phyloP scores from a whole-genome alignment of 2,888 invertebrate species.

The Platypus cylindrus region DNA sequence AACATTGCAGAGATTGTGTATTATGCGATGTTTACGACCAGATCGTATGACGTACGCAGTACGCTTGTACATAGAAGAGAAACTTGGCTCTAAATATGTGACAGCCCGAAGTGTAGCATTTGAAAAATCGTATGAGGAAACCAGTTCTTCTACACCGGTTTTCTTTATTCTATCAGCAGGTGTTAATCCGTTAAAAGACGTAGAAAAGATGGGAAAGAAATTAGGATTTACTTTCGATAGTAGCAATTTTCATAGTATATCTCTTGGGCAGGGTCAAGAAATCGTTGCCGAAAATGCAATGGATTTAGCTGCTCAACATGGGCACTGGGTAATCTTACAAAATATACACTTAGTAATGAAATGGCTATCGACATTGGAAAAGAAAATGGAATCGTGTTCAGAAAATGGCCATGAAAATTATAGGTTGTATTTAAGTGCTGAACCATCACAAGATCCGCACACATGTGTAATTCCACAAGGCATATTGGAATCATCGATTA shows the following conservation, averaged over 20 bases:
- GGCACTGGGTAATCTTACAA: slow-evolving; percentile 89
- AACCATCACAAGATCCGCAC: slow-evolving; percentile 60
- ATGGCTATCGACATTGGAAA: slow-evolving; percentile 82
- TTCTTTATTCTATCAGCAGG: slow-evolving; percentile 93
- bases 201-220: slow-evolving; percentile 72
- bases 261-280: slow-evolving; percentile 91
- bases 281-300: slow-evolving; percentile 81
- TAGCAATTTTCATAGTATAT: slow-evolving; percentile 84
- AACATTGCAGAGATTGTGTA: slow-evolving; percentile 74
- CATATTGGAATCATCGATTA: slow-evolving; percentile 83
- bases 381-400: slow-evolving; percentile 74
- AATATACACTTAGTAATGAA: slow-evolving; percentile 85
- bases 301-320: slow-evolving; percentile 57
- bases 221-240: slow-evolving; percentile 67
- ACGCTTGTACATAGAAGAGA: slow-evolving; percentile 78
- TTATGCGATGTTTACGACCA: slow-evolving; percentile 80
- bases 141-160: slow-evolving; percentile 70
- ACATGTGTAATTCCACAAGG: slow-evolving; percentile 67
- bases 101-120: slow-evolving; percentile 70
- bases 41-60: slow-evolving; percentile 93
- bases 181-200: slow-evolving; percentile 88
- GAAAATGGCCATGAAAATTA: slow-evolving; percentile 47
- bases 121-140: slow-evolving; percentile 75
- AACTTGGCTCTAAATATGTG: slow-evolving; percentile 69
- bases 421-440: slow-evolving; percentile 75